Evolutionary conservation across 1,140 invertebrate species (phyloP).

Genomic region (Anastrepha ludens): DNA sequence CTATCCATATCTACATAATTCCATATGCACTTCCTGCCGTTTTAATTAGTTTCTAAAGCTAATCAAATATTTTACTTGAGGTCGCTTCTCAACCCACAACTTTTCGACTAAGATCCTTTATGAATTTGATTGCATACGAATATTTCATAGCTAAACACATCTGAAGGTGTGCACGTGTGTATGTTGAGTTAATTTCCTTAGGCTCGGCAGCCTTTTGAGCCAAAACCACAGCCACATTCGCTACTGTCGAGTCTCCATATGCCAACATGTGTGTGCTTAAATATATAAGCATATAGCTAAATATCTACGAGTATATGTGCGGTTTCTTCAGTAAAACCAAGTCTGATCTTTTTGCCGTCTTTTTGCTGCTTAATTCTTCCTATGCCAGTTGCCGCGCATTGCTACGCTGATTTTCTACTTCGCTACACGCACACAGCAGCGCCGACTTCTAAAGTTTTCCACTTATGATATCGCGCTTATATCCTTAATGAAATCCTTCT

Average conservation of each 20-base stretch:
- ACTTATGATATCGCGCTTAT: conserved; percentile 10
- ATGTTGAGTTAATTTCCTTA: conserved; percentile 11
- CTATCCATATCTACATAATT: background rate
- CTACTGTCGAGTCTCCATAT: background rate
- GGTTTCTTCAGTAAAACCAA: background rate
- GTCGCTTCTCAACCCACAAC: background rate
- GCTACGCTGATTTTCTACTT: conserved; percentile 41
- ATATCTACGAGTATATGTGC: background rate
- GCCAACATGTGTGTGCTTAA: background rate
- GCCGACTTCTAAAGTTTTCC: conserved; percentile 13
- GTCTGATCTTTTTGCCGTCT: background rate
- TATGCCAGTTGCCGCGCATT: background rate
- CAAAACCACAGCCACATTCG: background rate
- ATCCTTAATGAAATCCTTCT: conserved; percentile 50
- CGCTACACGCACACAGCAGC: background rate
- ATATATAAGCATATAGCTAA: background rate
- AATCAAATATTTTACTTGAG: conserved; percentile 49
- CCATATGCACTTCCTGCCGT: conserved; percentile 10
- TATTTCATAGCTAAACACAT: background rate
- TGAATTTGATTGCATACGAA: conserved; percentile 40
- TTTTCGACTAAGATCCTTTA: conserved; percentile 4
- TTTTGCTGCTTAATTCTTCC: background rate
- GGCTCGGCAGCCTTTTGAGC: conserved; percentile 10
- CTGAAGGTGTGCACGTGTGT: background rate
- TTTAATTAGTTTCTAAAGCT: conserved; percentile 53